A percentile compares a stretch with the other conserved stretches of the same genome.
These are phyloP conservation scores for Zapornia atra DNA, from an alignment of 2,113 vertebrate species.

Conservation along the genomic window DNA sequence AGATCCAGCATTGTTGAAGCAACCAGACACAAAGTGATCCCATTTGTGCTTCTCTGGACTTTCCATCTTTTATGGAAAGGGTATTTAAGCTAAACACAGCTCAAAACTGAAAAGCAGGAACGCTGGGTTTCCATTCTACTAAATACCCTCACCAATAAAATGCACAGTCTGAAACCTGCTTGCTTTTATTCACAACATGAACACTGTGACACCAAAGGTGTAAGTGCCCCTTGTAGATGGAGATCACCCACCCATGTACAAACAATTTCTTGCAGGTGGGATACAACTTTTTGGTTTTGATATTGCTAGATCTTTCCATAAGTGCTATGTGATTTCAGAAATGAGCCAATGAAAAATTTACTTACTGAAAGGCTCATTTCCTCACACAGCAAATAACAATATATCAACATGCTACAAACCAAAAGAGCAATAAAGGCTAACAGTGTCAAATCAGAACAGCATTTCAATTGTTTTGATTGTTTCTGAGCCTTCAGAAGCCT, in stretches of 20 bases:
- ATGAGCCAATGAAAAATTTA: background rate
- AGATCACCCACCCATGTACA: background rate
- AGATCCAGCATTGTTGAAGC: background rate
- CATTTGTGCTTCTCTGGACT: background rate
- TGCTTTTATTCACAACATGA: background rate
- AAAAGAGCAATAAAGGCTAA: background rate
- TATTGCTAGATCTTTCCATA: background rate
- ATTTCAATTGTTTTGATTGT: background rate
- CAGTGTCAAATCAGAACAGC: background rate
- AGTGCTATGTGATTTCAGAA: background rate
- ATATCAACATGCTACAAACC: background rate
- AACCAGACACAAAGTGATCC: background rate
- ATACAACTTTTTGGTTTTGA: background rate
- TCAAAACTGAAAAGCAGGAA: background rate
- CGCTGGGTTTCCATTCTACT: background rate
- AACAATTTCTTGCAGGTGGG: background rate
- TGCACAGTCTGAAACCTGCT: background rate
- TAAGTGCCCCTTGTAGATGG: background rate
- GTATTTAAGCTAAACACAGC: background rate
- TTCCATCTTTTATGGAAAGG: background rate
- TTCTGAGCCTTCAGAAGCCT: background rate
- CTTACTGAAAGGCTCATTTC: background rate
- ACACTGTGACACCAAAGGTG: background rate
- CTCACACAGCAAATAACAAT: background rate
- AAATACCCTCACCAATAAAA: background rate